These are phyloP conservation scores for Phyllotis vaccarum DNA, from an alignment of 2,797 vertebrate genomes.

Conservation along the genomic window DNA sequence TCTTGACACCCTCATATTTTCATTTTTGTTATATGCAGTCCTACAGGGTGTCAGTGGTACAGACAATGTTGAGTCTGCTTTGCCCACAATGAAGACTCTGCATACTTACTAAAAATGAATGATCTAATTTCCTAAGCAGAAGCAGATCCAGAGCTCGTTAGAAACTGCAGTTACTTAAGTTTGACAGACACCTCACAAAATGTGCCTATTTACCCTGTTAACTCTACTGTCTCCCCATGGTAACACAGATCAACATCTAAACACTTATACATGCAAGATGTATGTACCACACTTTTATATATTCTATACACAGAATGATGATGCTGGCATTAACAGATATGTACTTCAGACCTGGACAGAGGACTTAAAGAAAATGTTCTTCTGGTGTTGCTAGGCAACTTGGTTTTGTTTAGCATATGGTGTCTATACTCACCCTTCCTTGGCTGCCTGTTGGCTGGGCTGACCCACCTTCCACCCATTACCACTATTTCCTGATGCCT, in stretches of 20 bases:
- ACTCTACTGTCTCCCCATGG: constrained; percentile 47
- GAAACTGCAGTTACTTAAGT: background rate
- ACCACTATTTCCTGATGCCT: background rate
- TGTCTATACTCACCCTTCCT: constrained; percentile 4
- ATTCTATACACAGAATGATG: constrained; percentile 85
- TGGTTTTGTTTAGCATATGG: constrained; percentile 71
- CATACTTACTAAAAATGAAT: background rate
- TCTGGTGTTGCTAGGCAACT: constrained; percentile 59
- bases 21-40: background rate
- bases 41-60: background rate
- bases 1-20: constrained; percentile 2
- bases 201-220: constrained; percentile 76
- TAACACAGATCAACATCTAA: constrained; percentile 76
- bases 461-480: constrained; percentile 49
- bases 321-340: constrained; percentile 77
- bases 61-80: background rate
- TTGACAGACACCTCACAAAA: constrained; percentile 64
- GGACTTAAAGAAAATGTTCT: constrained; percentile 69
- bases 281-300: constrained; percentile 64
- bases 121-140: constrained; percentile 3
- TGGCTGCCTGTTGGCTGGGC: constrained; percentile 7
- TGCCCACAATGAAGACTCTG: background rate
- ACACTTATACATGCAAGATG: constrained; percentile 72
- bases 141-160: background rate
- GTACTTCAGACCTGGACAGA: constrained; percentile 78